phyloP scores from a whole-genome alignment of 2,113 vertebrate genomes.

The Actenoides lindsayi region DNA sequence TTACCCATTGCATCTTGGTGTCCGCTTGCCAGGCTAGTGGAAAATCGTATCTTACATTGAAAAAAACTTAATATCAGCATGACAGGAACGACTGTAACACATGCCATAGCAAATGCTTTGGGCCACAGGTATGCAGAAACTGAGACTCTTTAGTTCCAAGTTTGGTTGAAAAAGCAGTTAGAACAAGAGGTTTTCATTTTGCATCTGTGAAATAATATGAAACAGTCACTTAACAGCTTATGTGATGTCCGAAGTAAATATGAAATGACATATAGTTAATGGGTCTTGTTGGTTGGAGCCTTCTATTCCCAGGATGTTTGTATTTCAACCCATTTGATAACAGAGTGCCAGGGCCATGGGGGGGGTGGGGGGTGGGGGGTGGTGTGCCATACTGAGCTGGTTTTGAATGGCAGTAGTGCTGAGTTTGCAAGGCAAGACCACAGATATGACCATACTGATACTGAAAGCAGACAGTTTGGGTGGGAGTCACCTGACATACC shows the following conservation, averaged over 20 bases:
- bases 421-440: neutral
- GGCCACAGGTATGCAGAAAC: neutral
- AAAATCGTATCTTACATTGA: neutral
- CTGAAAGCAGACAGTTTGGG: neutral
- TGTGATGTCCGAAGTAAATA: neutral
- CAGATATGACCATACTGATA: neutral
- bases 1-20: slow-evolving; percentile 13
- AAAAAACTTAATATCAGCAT: neutral
- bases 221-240: neutral
- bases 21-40: neutral
- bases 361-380: rapidly evolving
- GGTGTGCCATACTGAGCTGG: rapidly evolving
- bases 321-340: neutral
- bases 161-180: neutral
- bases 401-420: neutral
- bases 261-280: neutral
- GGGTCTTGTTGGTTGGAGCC: neutral
- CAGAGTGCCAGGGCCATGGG: neutral
- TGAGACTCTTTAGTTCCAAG: neutral
- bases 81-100: neutral
- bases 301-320: neutral
- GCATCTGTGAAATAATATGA: slow-evolving; percentile 38
- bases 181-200: neutral
- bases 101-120: neutral
- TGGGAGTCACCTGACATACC: neutral